These are phyloP conservation scores for Galago senegalensis DNA, from an alignment of 2,797 vertebrate genomes.

Conservation along the genomic window DNA sequence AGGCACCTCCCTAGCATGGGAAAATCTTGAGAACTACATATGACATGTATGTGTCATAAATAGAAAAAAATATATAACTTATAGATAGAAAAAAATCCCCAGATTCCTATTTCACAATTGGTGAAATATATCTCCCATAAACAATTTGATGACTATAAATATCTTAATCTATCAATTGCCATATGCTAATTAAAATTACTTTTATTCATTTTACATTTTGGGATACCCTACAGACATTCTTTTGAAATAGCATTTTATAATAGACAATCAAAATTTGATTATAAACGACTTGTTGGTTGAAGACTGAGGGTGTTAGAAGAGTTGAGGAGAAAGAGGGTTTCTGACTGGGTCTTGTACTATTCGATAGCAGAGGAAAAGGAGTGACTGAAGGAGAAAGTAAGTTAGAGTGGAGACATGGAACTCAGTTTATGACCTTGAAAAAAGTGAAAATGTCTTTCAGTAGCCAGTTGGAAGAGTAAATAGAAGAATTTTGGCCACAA, in stretches of 20 bases:
- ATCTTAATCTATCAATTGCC: neutral
- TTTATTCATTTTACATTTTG: neutral
- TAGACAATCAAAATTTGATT: neutral
- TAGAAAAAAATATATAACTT: neutral
- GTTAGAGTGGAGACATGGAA: neutral
- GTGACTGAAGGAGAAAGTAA: neutral
- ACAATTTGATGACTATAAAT: neutral
- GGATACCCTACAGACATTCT: neutral
- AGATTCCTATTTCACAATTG: neutral
- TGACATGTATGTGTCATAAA: neutral
- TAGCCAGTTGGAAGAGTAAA: neutral
- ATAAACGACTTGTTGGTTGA: neutral
- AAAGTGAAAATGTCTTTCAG: neutral
- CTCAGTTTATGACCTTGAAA: neutral
- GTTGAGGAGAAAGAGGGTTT: neutral
- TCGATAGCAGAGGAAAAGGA: neutral
- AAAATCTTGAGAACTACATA: neutral
- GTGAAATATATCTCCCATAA: neutral
- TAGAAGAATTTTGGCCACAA: neutral
- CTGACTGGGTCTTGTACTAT: neutral
- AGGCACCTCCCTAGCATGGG: neutral
- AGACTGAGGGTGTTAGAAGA: neutral
- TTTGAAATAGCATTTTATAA: neutral
- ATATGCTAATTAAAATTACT: neutral
- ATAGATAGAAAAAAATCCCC: neutral